These are phyloP conservation scores for Eumacrocentrus americanus DNA, from an alignment of 2,888 invertebrate genomes.

Conservation along the genomic window DNA sequence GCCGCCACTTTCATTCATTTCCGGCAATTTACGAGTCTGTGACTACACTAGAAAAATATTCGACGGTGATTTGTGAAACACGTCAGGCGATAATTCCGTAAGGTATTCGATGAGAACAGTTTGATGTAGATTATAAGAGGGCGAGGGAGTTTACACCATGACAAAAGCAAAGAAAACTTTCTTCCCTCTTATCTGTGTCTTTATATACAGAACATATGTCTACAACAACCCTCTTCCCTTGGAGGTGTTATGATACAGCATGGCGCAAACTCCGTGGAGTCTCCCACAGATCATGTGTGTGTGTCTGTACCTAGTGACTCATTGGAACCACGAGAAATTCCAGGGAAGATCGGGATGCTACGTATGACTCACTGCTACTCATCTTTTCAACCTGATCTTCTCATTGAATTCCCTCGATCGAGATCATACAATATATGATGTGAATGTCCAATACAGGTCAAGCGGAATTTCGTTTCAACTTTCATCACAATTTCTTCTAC, in stretches of 20 bases:
- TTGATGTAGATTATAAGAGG: not conserved
- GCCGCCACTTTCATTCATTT: not conserved
- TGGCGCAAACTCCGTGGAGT: not conserved
- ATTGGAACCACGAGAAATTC: constrained; percentile 28
- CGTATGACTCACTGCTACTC: constrained; percentile 30
- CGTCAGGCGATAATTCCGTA: not conserved
- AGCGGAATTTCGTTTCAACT: not conserved
- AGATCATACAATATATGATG: not conserved
- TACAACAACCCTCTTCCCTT: too few species aligned
- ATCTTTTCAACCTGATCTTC: not conserved
- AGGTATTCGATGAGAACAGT: not conserved
- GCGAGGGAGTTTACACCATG: not conserved
- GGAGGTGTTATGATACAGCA: not conserved
- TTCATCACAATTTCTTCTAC: not conserved
- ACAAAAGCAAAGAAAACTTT: too few species aligned
- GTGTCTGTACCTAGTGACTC: constrained; percentile 34
- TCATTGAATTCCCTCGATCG: constrained; percentile 18
- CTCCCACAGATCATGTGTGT: constrained; percentile 5
- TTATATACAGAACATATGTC: too few species aligned
- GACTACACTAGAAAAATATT: not conserved
- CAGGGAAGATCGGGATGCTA: constrained; percentile 35
- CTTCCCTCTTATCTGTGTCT: too few species aligned
- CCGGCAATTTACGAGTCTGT: not conserved
- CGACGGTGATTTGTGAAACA: not conserved
- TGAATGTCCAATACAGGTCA: not conserved